phyloP scores from a whole-genome alignment of 1,140 invertebrate genomes.

The Anoplolepis gracilipes region DNA sequence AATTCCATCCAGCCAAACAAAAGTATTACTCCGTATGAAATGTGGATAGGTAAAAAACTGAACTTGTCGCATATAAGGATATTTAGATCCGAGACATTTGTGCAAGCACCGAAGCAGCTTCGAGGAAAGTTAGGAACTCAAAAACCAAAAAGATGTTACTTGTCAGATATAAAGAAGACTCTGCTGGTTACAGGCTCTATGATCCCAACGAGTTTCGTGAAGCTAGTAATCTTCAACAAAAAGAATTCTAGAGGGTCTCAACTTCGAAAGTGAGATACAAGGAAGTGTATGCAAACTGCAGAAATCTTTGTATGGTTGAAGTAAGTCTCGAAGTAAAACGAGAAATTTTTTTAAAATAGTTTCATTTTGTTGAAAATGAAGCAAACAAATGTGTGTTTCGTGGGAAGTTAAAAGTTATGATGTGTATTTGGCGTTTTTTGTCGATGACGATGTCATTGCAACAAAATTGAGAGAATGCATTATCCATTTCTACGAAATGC shows the following conservation, averaged over 20 bases:
- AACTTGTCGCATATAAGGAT: slow-evolving; percentile 66
- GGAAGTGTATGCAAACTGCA: background rate
- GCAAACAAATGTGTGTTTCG: background rate
- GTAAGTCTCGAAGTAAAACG: slow-evolving; percentile 8
- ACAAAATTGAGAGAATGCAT: background rate
- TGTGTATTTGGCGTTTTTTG: background rate
- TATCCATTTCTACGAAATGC: background rate
- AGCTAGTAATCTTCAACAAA: background rate
- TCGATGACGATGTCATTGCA: background rate
- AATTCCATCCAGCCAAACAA: background rate
- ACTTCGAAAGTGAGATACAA: background rate
- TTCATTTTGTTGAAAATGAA: background rate
- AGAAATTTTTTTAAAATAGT: background rate
- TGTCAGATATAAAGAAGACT: slow-evolving; percentile 43
- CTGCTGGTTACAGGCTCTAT: slow-evolving; percentile 33
- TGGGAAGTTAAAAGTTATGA: background rate
- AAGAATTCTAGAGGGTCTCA: background rate
- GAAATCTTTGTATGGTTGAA: slow-evolving; percentile 1
- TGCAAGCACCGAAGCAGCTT: slow-evolving; percentile 59
- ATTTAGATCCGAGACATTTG: slow-evolving; percentile 71
- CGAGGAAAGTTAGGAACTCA: slow-evolving; percentile 71
- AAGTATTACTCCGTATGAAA: background rate
- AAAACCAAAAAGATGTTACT: slow-evolving; percentile 18
- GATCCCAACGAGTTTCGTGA: background rate
- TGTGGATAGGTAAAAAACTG: slow-evolving; percentile 39